Conservation (phyloP, 2,888 invertebrate genomes). For the Automeris io region DNA sequence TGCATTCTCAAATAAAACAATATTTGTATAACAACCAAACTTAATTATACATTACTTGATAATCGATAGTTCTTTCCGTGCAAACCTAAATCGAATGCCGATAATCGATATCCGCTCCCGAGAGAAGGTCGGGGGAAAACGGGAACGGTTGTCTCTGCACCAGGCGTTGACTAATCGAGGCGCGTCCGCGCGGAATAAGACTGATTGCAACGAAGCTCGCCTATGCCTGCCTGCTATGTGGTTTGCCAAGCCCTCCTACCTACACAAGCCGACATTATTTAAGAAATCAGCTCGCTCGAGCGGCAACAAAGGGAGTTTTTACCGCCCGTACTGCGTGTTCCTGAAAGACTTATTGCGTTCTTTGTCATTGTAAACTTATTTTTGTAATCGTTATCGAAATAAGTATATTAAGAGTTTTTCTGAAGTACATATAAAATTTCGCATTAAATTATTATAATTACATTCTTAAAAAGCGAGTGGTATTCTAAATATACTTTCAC, state of each 20-base stretch:
- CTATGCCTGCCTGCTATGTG: slow-evolving; percentile 68
- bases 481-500: no score
- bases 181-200: slow-evolving; percentile 76
- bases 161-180: slow-evolving; percentile 74
- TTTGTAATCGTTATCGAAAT: no score
- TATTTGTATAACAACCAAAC: slow-evolving; percentile 15
- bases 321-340: slow-evolving; percentile 59
- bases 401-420: no score
- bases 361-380: slow-evolving; percentile 3
- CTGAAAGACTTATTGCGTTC: slow-evolving; percentile 45
- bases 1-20: background rate
- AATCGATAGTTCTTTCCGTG: slow-evolving; percentile 54
- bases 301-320: slow-evolving; percentile 71
- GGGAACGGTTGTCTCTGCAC: slow-evolving; percentile 68
- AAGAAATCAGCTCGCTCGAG: slow-evolving; percentile 71
- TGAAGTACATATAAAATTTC: no score
- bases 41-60: slow-evolving; percentile 28
- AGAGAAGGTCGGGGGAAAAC: slow-evolving; percentile 51
- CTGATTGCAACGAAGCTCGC: slow-evolving; percentile 68
- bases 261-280: slow-evolving; percentile 73
- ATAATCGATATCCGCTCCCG: slow-evolving; percentile 60
- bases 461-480: no score
- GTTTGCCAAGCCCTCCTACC: slow-evolving; percentile 58
- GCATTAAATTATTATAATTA: no score
- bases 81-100: slow-evolving; percentile 63